Base-by-base conservation (phyloP, 2,888 invertebrate genomes). In the Helobdella robusta region DNA sequence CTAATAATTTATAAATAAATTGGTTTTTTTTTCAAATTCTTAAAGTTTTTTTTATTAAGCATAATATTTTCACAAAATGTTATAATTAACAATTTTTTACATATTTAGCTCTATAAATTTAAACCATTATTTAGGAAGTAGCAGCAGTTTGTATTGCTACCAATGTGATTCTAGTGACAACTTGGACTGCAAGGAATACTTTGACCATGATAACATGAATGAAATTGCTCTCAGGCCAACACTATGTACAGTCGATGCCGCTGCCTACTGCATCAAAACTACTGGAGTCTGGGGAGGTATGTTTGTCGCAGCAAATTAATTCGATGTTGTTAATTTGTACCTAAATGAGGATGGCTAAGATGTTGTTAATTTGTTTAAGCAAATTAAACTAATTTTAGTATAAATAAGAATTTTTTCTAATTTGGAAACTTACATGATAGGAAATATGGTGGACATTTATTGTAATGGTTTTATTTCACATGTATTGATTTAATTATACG, bases 211-310 rank as follows among this genome's bases (percentile, higher is more conserved):
- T 6, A 70, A 73, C 66, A 72, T 70, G 50, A n/a, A 69, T 40
- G n/a, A n/a, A n/a, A n/a, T n/a, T n/a, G 72, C 72, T 18, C 62
- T 87, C 84, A 85, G 74, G 81, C 84, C 88, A 2, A 78, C 81
- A 60, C 73, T 83, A 83, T 75, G 81, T 83, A 84, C 86, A 78
- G 85, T 91, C 64, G 86, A 86, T 77, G 85, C 87, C 77, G 89
- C 91, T 60, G 83, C 83, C 73, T 91, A 86, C 82, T 92, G 92
- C 82, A 83, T 91, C 73, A 91, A 91, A 83, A 84, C 86, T 75
- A 87, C 89, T 68, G 94, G 94, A 70, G 85, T 93, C 76, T 83
- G 79, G 76, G 81, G 80, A 77, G 83, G 83, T 81, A 72, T 68
- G 64, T 60, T 3, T 6, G n/a, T n/a, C n/a, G n/a, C n/a, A n/a